Base-by-base conservation (phyloP, 2,797 vertebrate genomes). In the Sebastiscus tertius region DNA sequence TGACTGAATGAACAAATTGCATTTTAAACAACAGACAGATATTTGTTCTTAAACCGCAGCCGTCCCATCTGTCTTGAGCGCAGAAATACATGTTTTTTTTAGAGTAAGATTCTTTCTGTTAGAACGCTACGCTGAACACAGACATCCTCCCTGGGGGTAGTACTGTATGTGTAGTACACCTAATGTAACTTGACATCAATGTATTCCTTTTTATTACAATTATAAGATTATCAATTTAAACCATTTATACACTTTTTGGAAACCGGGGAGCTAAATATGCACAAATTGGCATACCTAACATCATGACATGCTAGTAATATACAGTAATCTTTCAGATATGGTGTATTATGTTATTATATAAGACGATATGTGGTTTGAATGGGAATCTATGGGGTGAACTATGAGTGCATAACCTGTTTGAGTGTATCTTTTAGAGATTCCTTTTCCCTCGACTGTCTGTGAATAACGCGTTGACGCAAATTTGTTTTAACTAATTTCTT, bases 1-100 rank as follows among this genome's bases (percentile, higher is more conserved):
- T 64, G 79, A 77, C 14, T 61, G 39, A 64, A 64, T 42, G 78
- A 85, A 81, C 72, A 83, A 84, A 89, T 52, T 61, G 69, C 62
- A 62, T 72, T 85, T 83, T 80, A 56, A 81, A 71, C 77, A 73
- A 59, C 33, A 72, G 55, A 20, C 78, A 75, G 61, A 79, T 62
- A 62, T 79, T 70, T 79, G 72, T 31, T 64, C 55, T 75, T 27
- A 49, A 82, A 83, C 59, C 14, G 42, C 54, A 80, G 72, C 64
- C 13, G 34, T 34, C 59, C 70, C 52, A 84, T 87, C 61, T 80
- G 84, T 83, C 81, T 80, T 4, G 2, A 52, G n/a, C 29, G 26
- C 36, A 72, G 34, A 77, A 36, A 58, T 36, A 6, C 10, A 58
- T 73, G 60, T 68, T 74, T 68, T 63, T 31, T 20, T 52, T 42